Evolutionary conservation across 2,888 invertebrate genomes (phyloP), one percentile per base, ranked within the genome.

Genomic region (Cerastis rubricosa): DNA sequence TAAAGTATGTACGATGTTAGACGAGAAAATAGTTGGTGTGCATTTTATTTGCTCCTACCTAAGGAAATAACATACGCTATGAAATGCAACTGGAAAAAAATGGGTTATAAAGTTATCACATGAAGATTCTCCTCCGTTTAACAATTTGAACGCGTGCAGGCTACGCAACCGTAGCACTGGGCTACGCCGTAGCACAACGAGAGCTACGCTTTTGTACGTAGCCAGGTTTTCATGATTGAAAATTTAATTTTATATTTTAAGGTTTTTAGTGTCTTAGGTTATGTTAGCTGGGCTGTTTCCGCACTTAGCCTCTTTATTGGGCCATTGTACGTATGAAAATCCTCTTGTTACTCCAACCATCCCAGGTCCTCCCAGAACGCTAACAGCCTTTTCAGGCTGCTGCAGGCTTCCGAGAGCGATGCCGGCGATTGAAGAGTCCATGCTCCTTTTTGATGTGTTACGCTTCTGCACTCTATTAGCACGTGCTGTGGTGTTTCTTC

Each of bases 121-220:
- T 17, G 22, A 54, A 45, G 8, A 65, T 78, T 54, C 1, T 40
- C 17, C 5, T 40, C 22, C 8, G n/a, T 19, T 57, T 22, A 54
- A 12, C 8, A 45, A 54, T 35, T 59, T 40, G 6, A 29, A 65
- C 14, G 22, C 22, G 47, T 3, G 35, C 22, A 1, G 19, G 9
- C 22, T 73, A 85, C 14, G 17, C 9, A 12, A 35, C 19, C 47
- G 43, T 25, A 43, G 57, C 14, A 19, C n/a, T 8, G 45, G 19
- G 40, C 79, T 83, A 83, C 83, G 68, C 49, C 78, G 83, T 80
- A 80, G 83, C 64, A 29, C 17, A 45, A 19, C 1, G 17, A 6
- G 22, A 59, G 74, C 75, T 47, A 81, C 45, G 45, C 25, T 71
- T 40, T 80, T n/a, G 11, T 76, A 51, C 9, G 29, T 35, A 43